Percentiles rank a stretch among this genome's conserved stretches.
phyloP scores from a whole-genome alignment of 1,140 invertebrate species.

The Anadara kagoshimensis region DNA sequence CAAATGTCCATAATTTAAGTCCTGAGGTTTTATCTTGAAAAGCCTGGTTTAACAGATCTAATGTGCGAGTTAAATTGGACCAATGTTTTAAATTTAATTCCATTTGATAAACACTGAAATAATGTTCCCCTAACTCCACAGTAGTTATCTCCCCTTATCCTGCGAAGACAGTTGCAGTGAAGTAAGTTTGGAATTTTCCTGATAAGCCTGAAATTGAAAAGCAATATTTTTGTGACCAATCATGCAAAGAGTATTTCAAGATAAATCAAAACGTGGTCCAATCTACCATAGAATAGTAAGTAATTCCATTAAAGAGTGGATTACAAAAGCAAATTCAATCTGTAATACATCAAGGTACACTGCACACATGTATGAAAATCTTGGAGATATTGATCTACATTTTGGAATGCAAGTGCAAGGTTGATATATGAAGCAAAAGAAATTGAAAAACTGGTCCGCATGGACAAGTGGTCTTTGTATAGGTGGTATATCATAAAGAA shows the following conservation, averaged over 20 bases:
- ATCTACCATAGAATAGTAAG: too few species aligned
- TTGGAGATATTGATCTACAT: too few species aligned
- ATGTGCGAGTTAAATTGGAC: slow-evolving; percentile 42
- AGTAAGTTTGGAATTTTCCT: slow-evolving; percentile 45
- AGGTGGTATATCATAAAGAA: too few species aligned
- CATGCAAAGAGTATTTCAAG: neutral
- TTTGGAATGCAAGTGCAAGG: too few species aligned
- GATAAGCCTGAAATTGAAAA: slow-evolving; percentile 59
- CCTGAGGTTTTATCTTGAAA: slow-evolving; percentile 53
- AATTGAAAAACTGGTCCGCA: too few species aligned
- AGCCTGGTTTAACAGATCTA: slow-evolving; percentile 52
- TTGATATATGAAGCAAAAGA: too few species aligned
- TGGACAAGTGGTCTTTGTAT: too few species aligned
- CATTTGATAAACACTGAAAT: slow-evolving; percentile 72
- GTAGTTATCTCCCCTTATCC: slow-evolving; percentile 76
- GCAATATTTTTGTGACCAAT: neutral
- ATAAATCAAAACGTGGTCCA: neutral
- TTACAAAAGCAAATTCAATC: too few species aligned
- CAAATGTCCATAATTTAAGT: slow-evolving; percentile 74
- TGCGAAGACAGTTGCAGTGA: slow-evolving; percentile 64
- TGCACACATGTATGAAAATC: too few species aligned
- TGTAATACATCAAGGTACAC: too few species aligned
- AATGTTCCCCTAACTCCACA: slow-evolving; percentile 75
- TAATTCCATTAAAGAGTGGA: too few species aligned
- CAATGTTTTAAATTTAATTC: slow-evolving; percentile 60